phyloP scores from a whole-genome alignment of 1,140 invertebrate species.

The Drosophila rufa region DNA sequence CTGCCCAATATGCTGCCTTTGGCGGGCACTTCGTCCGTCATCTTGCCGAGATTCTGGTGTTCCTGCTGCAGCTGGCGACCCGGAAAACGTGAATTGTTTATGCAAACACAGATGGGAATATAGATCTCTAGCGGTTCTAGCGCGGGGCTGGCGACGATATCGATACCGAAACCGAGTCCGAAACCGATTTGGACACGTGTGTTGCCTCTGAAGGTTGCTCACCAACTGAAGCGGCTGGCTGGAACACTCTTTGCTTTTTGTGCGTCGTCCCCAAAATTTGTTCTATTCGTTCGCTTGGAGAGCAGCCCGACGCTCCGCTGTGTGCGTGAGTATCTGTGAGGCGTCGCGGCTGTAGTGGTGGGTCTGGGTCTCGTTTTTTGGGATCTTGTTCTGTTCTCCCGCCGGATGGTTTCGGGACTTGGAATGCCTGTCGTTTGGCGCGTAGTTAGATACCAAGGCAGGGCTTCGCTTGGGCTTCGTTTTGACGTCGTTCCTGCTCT shows the following conservation, averaged over 20 bases:
- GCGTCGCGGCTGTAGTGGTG: constrained; percentile 22
- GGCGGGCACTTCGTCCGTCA: constrained; percentile 78
- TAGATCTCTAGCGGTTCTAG: constrained; percentile 10
- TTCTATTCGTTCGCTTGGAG: constrained; percentile 20
- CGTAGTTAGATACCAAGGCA: constrained; percentile 29
- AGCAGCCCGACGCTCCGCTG: constrained; percentile 2
- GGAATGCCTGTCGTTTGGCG: constrained; percentile 30
- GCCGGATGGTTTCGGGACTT: constrained; percentile 11
- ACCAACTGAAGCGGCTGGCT: constrained; percentile 68
- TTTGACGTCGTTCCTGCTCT: background rate
- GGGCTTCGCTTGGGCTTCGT: constrained; percentile 22
- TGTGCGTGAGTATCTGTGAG: constrained; percentile 28
- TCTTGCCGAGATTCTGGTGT: constrained; percentile 29
- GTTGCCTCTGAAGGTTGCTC: constrained; percentile 63
- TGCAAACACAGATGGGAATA: constrained; percentile 8
- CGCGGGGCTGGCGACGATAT: constrained; percentile 11
- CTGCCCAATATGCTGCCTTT: constrained; percentile 81
- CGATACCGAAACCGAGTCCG: constrained; percentile 15
- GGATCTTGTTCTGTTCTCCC: constrained; percentile 56
- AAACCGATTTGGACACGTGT: constrained; percentile 41
- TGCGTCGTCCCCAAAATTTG: constrained; percentile 41
- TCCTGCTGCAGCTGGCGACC: constrained; percentile 17
- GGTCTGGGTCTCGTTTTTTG: constrained; percentile 30
- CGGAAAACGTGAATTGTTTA: constrained; percentile 41
- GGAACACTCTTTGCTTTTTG: constrained; percentile 61